Evolutionary conservation across 2,113 vertebrate species (phyloP).

Genomic region (Euleptes europaea): DNA sequence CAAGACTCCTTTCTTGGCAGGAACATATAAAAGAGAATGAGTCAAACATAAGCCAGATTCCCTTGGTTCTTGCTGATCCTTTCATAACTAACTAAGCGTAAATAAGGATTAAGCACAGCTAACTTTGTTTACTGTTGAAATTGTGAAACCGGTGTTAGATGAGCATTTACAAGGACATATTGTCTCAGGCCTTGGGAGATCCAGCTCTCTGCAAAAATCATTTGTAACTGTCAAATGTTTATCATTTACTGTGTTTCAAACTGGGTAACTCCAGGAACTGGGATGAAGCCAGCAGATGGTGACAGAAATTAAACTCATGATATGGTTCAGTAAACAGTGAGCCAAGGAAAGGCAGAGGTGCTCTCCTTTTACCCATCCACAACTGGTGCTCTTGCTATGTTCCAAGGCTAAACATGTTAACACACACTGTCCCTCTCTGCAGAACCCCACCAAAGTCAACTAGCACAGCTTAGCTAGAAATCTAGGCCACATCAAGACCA

Average conservation of each 20-base stretch:
- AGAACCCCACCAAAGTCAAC: neutral
- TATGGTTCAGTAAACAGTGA: constrained; percentile 63
- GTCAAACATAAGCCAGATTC: constrained; percentile 32
- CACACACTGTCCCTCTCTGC: accelerated
- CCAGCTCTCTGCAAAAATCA: constrained; percentile 58
- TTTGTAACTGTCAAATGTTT: constrained; percentile 75
- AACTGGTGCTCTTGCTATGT: constrained; percentile 14
- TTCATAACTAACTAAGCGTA: constrained; percentile 57
- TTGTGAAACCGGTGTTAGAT: constrained; percentile 51
- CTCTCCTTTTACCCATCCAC: constrained; percentile 16
- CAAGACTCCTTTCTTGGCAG: constrained; percentile 54
- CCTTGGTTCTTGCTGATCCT: constrained; percentile 37
- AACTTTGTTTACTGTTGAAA: constrained; percentile 60
- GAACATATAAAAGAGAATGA: constrained; percentile 45
- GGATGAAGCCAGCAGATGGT: constrained; percentile 70
- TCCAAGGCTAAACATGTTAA: constrained; percentile 2
- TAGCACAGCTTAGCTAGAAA: neutral
- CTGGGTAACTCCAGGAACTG: constrained; percentile 65
- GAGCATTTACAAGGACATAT: constrained; percentile 59
- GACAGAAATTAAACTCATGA: constrained; percentile 72
- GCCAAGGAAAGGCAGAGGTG: constrained; percentile 35
- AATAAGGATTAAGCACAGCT: constrained; percentile 62
- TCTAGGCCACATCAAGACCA: neutral
- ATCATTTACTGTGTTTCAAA: constrained; percentile 70
- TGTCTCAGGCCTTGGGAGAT: constrained; percentile 56